Percentiles rank a stretch among this genome's conserved stretches.
These are phyloP conservation scores for Pseudomugil tenellus DNA, from an alignment of 2,797 vertebrate species.

Conservation along the genomic window DNA sequence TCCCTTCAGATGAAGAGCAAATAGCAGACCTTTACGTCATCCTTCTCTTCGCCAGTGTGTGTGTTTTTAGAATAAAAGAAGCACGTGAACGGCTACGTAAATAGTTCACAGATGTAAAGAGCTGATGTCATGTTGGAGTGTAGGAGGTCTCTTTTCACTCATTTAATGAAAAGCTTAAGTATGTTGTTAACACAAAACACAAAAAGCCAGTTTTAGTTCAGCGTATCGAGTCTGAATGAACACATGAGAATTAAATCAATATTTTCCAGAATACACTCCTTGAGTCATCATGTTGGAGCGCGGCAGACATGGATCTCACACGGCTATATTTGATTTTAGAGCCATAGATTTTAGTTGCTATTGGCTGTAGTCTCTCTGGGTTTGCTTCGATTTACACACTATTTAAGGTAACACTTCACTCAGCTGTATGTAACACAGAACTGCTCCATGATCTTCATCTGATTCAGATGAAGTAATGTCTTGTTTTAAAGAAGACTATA, in stretches of 20 bases:
- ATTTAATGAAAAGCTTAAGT: slow-evolving; percentile 18
- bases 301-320: slow-evolving; percentile 23
- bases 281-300: slow-evolving; percentile 42
- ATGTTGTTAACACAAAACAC: background rate
- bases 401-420: slow-evolving; percentile 53
- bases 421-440: slow-evolving; percentile 24
- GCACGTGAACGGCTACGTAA: background rate
- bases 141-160: background rate
- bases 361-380: slow-evolving; percentile 14
- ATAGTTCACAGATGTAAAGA: background rate
- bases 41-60: background rate
- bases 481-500: slow-evolving; percentile 40
- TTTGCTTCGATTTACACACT: slow-evolving; percentile 28
- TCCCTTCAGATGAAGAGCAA: background rate
- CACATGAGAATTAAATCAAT: slow-evolving; percentile 31
- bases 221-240: slow-evolving; percentile 32
- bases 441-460: slow-evolving; percentile 18
- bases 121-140: background rate
- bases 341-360: slow-evolving; percentile 29
- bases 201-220: slow-evolving; percentile 1
- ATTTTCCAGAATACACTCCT: slow-evolving; percentile 23
- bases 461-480: background rate
- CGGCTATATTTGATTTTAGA: slow-evolving; percentile 30
- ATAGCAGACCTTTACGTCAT: background rate
- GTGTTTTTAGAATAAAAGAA: background rate